Base-by-base conservation (phyloP, 1,140 invertebrate genomes). In the Camponotus pennsylvanicus region DNA sequence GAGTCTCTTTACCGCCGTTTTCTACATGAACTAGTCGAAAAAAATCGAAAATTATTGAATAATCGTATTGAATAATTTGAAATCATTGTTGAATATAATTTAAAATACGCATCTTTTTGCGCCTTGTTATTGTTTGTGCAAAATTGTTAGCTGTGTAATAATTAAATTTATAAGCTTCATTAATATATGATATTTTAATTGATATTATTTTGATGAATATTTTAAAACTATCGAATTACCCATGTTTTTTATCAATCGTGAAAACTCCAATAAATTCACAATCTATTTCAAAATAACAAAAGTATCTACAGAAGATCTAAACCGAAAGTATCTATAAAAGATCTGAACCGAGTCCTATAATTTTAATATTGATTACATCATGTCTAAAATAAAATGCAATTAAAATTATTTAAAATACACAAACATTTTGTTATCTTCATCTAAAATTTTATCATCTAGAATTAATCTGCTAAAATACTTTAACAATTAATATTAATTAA, bases 361-460 rank as follows among this genome's bases (percentile, higher is more conserved):
- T 57, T 73, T 59, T 27, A 75, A 8, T 4, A 55, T 37, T 7
- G 57, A 59, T 21, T 7, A n/a, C 4, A 11, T n/a, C 9, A 4
- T 57, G 37, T 37, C 57, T 37, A 7, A 59, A 57, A 40, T 59
- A n/a, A 59, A 71, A 21, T 27, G 21, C 6, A 11, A 3, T 52
- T 15, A 49, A 73, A 59, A 37, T 73, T 73, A 59, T 59, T 75
- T 75, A 11, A 59, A 73, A 27, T n/a, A 9, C 40, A 34, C 57
- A 73, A 75, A 8, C 15, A 52, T 75, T 59, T 59, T 57, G 5
- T 73, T 67, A 45, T 6, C 13, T 2, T 32, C 27, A 27, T 27
- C 27, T 27, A 0, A 27, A 27, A 27, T 69, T 7, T 4, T 7
- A 18, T 2, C 8, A 52, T n/a, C 13, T 6, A 18, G 11, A 18